Evolutionary conservation across 2,888 invertebrate genomes (phyloP).

Genomic region (Thymelicus sylvestris): DNA sequence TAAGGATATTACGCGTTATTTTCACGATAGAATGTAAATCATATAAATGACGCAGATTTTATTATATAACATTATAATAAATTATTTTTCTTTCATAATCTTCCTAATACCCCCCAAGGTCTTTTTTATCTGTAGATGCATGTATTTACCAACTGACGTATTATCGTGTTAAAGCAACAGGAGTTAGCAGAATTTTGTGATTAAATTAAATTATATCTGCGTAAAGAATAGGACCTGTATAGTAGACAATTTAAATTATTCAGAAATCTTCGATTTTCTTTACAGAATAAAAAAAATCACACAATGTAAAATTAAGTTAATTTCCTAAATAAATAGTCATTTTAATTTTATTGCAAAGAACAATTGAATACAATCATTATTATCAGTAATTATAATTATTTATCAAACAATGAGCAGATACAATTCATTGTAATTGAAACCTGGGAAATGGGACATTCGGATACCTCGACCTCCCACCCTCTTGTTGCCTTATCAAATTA

Average conservation of each 20-base stretch:
- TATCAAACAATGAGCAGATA: conserved; percentile 48
- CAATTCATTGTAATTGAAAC: conserved; percentile 36
- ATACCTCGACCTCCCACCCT: conserved; percentile 47
- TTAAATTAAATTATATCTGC: not conserved
- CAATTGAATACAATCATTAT: not conserved
- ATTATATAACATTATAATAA: not conserved
- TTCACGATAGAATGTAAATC: not conserved
- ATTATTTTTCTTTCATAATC: not conserved
- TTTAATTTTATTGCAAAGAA: not conserved
- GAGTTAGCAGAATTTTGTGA: conserved; percentile 7
- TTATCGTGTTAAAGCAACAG: conserved; percentile 34
- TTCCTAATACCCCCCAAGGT: conserved; percentile 16
- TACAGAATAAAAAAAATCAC: not conserved
- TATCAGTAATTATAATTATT: not conserved
- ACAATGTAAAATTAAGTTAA: not conserved
- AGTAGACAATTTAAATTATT: too few species aligned
- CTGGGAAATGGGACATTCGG: conserved; percentile 63
- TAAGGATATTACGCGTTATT: not conserved
- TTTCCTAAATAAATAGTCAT: not conserved
- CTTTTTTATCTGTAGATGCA: conserved; percentile 6
- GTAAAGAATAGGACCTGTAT: too few species aligned
- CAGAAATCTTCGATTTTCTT: not conserved
- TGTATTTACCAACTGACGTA: conserved; percentile 39
- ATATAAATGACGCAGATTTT: not conserved
- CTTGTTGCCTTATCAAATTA: not conserved